Conservation (phyloP, 2,797 vertebrate genomes). For the Remorina albescens region DNA sequence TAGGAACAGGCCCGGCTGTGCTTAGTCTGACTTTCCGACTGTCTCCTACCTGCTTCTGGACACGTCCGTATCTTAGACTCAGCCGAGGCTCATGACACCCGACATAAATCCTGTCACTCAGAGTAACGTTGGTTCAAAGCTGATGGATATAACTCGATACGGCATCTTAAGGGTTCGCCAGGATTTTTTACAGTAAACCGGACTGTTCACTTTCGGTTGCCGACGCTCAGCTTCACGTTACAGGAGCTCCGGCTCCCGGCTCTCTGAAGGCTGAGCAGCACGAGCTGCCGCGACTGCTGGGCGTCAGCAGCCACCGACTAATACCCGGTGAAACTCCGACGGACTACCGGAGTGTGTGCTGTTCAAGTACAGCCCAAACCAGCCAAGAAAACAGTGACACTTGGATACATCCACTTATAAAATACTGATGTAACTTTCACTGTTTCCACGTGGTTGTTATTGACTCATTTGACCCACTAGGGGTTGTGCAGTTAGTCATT, state of each 20-base stretch:
- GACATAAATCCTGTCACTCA: too few relatives aligned
- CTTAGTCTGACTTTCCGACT: too few relatives aligned
- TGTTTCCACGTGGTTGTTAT: rapidly evolving
- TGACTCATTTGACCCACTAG: rapidly evolving
- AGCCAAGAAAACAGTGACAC: neutral
- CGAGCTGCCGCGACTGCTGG: conserved; percentile 1
- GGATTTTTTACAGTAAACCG: neutral
- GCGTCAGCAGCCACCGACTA: conserved; percentile 18
- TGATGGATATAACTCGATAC: neutral
- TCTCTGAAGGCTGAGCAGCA: too few relatives aligned
- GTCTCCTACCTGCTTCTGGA: too few relatives aligned
- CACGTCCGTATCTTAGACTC: too few relatives aligned
- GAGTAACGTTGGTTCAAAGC: too few relatives aligned
- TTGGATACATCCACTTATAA: rapidly evolving
- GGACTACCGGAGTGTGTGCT: neutral
- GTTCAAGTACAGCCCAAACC: neutral
- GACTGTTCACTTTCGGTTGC: neutral
- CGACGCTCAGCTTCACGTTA: neutral
- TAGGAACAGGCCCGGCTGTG: too few relatives aligned
- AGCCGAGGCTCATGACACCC: neutral
- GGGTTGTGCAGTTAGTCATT: too few relatives aligned
- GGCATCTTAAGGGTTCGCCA: neutral
- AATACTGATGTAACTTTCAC: rapidly evolving
- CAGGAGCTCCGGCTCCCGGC: neutral
- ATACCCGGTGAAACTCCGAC: neutral